phyloP scores from a whole-genome alignment of 2,797 vertebrate species.

The Acanthis flammea region DNA sequence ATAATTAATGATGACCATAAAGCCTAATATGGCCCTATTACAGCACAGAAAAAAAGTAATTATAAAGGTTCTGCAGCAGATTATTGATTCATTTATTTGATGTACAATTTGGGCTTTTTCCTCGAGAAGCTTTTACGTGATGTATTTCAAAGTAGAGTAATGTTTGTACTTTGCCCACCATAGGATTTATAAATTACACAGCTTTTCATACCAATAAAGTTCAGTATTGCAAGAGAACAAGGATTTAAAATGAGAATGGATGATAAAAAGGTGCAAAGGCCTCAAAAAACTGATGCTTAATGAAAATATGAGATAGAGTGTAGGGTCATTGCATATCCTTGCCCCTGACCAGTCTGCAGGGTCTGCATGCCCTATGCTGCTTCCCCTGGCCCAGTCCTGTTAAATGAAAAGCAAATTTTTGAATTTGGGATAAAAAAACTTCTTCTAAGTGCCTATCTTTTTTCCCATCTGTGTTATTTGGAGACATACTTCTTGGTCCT shows the following conservation, averaged over 20 bases:
- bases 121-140: neutral
- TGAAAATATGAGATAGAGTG: neutral
- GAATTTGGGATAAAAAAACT: neutral
- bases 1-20: slow-evolving; percentile 46
- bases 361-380: neutral
- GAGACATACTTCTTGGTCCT: neutral
- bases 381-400: neutral
- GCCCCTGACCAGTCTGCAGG: neutral
- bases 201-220: neutral
- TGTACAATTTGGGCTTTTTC: neutral
- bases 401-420: neutral
- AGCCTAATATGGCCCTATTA: neutral
- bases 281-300: neutral
- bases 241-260: neutral
- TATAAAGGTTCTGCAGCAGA: neutral
- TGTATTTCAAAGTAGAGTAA: neutral
- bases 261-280: neutral
- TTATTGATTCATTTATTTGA: slow-evolving; percentile 7
- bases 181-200: neutral
- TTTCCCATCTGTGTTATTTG: neutral
- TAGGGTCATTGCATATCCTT: neutral
- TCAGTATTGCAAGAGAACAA: neutral
- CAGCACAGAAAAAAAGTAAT: neutral
- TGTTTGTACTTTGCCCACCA: neutral
- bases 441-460: neutral